Evolutionary conservation across 2,888 invertebrate genomes (phyloP).

Genomic region (Diachrysia chrysitis): DNA sequence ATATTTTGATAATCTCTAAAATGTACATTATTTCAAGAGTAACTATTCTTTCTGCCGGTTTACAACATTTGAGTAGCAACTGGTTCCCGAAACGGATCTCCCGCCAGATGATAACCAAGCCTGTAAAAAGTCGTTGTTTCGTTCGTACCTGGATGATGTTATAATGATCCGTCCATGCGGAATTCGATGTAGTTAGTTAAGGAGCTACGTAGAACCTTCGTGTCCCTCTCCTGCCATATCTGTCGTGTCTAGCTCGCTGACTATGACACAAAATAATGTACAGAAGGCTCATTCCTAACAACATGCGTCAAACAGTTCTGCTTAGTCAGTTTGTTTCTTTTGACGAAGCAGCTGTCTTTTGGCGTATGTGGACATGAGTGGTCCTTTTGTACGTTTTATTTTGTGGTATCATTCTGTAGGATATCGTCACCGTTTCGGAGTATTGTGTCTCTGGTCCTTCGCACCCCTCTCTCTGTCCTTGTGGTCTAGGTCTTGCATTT

Average conservation of each 20-base stretch:
- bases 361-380: neutral
- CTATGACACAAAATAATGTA: conserved; percentile 9
- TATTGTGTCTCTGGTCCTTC: conserved; percentile 34
- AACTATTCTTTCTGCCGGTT: too few relatives aligned
- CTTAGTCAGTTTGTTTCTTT: conserved; percentile 1
- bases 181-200: conserved; percentile 79
- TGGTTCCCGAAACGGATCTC: neutral
- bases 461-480: conserved; percentile 19
- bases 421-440: conserved; percentile 30
- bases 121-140: conserved; percentile 63
- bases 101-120: conserved; percentile 13
- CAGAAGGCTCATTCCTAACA: conserved; percentile 9
- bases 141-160: conserved; percentile 81
- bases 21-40: too few relatives aligned
- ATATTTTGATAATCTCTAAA: too few relatives aligned
- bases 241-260: conserved; percentile 53
- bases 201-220: conserved; percentile 72
- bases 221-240: conserved; percentile 46
- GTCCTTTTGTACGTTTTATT: conserved; percentile 7
- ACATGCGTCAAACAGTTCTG: neutral
- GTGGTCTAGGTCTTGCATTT: neutral
- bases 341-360: neutral
- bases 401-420: conserved; percentile 35
- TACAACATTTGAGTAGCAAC: too few relatives aligned
- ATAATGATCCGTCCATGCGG: conserved; percentile 85